Base-by-base conservation (phyloP, 1,140 invertebrate species). In the Conus betulinus region DNA sequence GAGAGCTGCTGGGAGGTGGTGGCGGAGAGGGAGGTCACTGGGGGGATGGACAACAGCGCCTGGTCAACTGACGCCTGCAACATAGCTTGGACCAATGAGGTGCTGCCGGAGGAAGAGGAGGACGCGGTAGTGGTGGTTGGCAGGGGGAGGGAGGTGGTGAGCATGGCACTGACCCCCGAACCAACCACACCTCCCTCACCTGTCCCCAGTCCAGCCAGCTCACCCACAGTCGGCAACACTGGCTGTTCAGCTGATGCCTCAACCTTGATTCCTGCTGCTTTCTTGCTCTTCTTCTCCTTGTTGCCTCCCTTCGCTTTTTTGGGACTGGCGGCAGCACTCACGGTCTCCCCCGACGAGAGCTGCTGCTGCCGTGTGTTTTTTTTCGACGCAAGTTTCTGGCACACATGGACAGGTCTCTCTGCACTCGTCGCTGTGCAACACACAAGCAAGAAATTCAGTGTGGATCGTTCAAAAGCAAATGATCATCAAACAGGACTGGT, bases 401-500 rank as follows among this genome's bases (percentile, higher is more conserved):
- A 88, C 90, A 91, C 90, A 91, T 91, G 25, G 90, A 91, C 87
- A 91, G 74, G 71, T 91, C 90, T 51, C 88, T 85, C 84, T 89
- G 88, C 51, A 91, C 88, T 27, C 88, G 86, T 13, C 88, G 74
- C 90, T 91, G 84, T 25, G n/a, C 39, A 55, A 83, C 67, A 39
- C 39, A 39, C 39, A 39, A 39, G 39, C 39, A 39, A 39, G 39
- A 39, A 39, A 39, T 39, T 39, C 39, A 39, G 39, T 39, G 39
- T 39, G 39, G 39, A 39, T 39, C 0, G 39, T 39, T 39, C 39
- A 39, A 39, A 39, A 39, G 39, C 39, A 39, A 39, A 39, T 39
- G 39, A 39, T 39, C 39, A 39, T 1, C 39, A 39, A 39, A 60
- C 57, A 60, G 57, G 15, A 60, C 57, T 60, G 57, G 57, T 60